Evolutionary conservation across 2,888 invertebrate genomes (phyloP).

Genomic region (Orthosia incerta): DNA sequence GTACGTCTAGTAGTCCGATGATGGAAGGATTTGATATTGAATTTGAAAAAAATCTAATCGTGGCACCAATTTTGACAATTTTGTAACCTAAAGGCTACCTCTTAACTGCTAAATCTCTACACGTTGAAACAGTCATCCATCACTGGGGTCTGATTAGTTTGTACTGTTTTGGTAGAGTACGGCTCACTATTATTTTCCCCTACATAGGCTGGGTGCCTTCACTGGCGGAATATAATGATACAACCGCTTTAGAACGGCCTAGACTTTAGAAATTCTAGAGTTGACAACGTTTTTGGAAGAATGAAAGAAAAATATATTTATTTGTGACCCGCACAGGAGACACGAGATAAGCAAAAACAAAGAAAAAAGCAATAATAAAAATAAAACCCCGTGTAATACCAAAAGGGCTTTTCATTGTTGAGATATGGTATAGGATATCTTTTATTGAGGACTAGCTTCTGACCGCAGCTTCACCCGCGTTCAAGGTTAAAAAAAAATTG

Average conservation of each 20-base stretch:
- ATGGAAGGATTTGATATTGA: too few species aligned
- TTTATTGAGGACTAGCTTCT: too few species aligned
- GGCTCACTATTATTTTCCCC: slow-evolving; percentile 82
- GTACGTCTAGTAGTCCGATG: too few species aligned
- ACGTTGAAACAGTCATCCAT: slow-evolving; percentile 72
- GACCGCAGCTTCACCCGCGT: too few species aligned
- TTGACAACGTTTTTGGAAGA: slow-evolving; percentile 21
- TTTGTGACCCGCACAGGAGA: too few species aligned
- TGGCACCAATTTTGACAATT: background rate
- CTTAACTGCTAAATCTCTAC: slow-evolving; percentile 45
- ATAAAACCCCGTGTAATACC: too few species aligned
- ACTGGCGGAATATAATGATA: slow-evolving; percentile 82
- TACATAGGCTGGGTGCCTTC: slow-evolving; percentile 77
- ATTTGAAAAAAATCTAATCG: too few species aligned
- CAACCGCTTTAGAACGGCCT: slow-evolving; percentile 75
- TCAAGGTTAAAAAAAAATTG: too few species aligned
- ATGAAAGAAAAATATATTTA: too few species aligned
- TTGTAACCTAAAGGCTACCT: background rate
- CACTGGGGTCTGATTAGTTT: slow-evolving; percentile 73
- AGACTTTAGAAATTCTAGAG: slow-evolving; percentile 66
- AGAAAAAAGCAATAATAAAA: too few species aligned
- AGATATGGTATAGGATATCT: background rate
- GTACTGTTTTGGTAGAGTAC: slow-evolving; percentile 71
- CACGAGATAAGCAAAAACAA: too few species aligned
- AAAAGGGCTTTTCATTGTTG: background rate